Conservation (phyloP, 2,888 invertebrate genomes). For the Rotaria sp. region DNA sequence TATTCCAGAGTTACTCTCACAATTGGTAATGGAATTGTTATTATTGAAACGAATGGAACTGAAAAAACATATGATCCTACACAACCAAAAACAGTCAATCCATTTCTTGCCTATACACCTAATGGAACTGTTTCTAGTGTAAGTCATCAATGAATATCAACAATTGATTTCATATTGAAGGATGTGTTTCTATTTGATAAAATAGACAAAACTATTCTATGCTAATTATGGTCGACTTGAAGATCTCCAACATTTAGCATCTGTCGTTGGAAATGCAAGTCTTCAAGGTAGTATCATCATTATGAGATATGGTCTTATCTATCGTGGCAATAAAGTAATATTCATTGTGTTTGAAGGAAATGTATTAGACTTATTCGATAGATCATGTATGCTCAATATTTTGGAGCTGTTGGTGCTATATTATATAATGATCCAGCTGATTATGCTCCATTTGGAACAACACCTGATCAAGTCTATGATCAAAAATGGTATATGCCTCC, state of each 20-base stretch:
- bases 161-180: neutral
- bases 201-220: slow-evolving; percentile 32
- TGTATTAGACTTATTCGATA: neutral
- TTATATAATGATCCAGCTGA: slow-evolving; percentile 56
- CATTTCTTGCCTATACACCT: slow-evolving; percentile 38
- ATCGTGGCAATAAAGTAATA: slow-evolving; percentile 37
- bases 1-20: neutral
- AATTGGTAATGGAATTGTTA: neutral
- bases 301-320: slow-evolving; percentile 35
- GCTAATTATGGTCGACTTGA: slow-evolving; percentile 37
- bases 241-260: slow-evolving; percentile 37
- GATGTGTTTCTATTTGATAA: neutral
- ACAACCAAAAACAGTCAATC: slow-evolving; percentile 10
- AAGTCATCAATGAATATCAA: neutral
- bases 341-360: neutral
- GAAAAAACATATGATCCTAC: neutral
- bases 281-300: slow-evolving; percentile 31
- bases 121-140: slow-evolving; percentile 33
- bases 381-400: slow-evolving; percentile 46
- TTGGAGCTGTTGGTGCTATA: slow-evolving; percentile 55
- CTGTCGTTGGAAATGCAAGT: slow-evolving; percentile 19
- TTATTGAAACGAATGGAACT: neutral
- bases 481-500: slow-evolving; percentile 57
- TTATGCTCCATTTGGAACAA: slow-evolving; percentile 47
- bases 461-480: slow-evolving; percentile 48